Evolutionary conservation across 2,797 vertebrate species (phyloP).

Genomic region (Sebastes matsubarae): DNA sequence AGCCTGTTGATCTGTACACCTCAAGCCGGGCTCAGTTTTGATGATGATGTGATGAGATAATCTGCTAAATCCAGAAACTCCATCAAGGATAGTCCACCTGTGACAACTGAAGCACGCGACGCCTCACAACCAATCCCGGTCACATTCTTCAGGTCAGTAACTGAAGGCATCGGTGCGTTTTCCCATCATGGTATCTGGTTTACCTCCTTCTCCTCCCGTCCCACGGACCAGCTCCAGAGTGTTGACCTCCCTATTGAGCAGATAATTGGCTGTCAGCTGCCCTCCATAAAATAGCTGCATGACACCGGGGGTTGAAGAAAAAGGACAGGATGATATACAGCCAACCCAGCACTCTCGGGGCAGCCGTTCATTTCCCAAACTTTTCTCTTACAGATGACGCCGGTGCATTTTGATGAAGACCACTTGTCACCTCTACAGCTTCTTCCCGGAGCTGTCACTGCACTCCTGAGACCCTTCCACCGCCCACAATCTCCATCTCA

Average conservation of each 20-base stretch:
- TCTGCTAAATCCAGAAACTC: conserved; percentile 20
- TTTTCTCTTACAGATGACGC: conserved; percentile 52
- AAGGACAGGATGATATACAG: conserved; percentile 65
- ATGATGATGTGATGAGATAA: not conserved
- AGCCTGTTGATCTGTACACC: not conserved
- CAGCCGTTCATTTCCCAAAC: conserved; percentile 60
- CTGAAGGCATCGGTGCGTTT: conserved; percentile 18
- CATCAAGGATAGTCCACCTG: not conserved
- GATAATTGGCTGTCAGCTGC: conserved; percentile 77
- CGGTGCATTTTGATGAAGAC: conserved; percentile 61
- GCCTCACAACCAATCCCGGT: conserved; percentile 10
- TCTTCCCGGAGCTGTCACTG: conserved; percentile 52
- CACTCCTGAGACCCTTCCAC: conserved; percentile 22
- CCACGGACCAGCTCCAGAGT: conserved; percentile 48
- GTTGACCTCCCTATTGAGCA: conserved; percentile 68
- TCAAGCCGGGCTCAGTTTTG: not conserved
- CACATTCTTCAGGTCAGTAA: conserved; percentile 45
- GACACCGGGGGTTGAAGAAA: conserved; percentile 58
- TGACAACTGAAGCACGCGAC: conserved; percentile 9
- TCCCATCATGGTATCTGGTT: conserved; percentile 27
- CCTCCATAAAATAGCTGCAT: conserved; percentile 66
- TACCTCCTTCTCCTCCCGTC: conserved; percentile 22
- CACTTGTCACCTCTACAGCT: conserved; percentile 61
- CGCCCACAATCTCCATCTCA: conserved; percentile 17
- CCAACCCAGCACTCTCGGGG: conserved; percentile 32